These are phyloP conservation scores for Clarias macrocephalus DNA, from an alignment of 2,113 vertebrate species.

Conservation along the genomic window DNA sequence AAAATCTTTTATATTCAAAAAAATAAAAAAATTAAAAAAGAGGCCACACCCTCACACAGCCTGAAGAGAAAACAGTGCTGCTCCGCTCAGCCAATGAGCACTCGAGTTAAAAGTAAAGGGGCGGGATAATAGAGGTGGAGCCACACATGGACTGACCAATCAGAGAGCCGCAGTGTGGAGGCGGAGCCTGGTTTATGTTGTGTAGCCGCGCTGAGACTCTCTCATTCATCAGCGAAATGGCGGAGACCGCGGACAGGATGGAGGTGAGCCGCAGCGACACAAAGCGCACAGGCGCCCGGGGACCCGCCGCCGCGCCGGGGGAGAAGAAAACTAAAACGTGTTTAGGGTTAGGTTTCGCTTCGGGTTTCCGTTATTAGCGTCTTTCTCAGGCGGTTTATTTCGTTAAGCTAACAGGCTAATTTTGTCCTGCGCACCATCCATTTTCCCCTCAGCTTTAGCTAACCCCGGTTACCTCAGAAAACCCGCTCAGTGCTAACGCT, in stretches of 20 bases:
- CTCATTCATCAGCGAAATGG: conserved; percentile 68
- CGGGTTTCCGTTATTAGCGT: neutral
- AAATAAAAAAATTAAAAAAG: no score
- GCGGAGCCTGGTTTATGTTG: conserved; percentile 44
- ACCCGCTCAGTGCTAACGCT: neutral
- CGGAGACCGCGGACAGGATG: conserved; percentile 73
- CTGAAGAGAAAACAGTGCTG: neutral
- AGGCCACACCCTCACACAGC: neutral
- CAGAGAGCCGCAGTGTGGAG: neutral
- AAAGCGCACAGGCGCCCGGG: neutral
- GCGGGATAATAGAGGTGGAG: neutral
- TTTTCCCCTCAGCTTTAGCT: neutral
- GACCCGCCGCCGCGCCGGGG: no score
- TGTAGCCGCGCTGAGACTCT: neutral
- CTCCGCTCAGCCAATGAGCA: neutral
- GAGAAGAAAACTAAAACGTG: fast-evolving
- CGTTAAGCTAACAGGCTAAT: neutral
- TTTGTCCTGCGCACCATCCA: conserved; percentile 11
- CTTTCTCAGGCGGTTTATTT: no score
- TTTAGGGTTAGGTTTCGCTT: no score
- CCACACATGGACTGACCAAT: conserved; percentile 15
- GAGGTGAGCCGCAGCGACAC: conserved; percentile 63
- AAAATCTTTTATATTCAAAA: neutral
- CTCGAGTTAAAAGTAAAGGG: neutral
- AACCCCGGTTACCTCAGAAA: neutral